A percentile compares a stretch with the other conserved stretches of the same genome.
Conservation (phyloP, 2,797 vertebrate genomes). For the Luscinia luscinia region DNA sequence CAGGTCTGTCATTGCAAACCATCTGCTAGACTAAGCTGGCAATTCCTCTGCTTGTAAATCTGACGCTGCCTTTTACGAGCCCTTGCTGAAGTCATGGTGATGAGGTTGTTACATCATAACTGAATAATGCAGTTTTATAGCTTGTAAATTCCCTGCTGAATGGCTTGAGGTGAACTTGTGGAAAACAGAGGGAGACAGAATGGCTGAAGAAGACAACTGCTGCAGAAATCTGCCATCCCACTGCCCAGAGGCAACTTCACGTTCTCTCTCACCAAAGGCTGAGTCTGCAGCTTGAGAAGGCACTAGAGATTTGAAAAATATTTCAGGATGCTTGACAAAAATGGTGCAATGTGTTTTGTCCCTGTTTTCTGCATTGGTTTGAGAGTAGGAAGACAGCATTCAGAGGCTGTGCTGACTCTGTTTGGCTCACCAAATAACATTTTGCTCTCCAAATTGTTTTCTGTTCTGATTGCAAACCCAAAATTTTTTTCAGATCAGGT, state of each 20-base stretch:
- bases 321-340: background rate
- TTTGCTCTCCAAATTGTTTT: background rate
- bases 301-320: background rate
- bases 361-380: background rate
- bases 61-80: conserved; percentile 15
- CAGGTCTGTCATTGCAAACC: background rate
- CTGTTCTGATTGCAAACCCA: background rate
- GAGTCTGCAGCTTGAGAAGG: background rate
- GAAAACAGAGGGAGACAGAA: conserved; percentile 2
- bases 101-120: conserved; percentile 57
- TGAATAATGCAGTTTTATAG: conserved; percentile 44
- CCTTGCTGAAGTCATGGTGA: conserved; percentile 45
- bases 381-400: background rate
- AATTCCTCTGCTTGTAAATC: conserved; percentile 21
- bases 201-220: background rate
- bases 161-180: background rate
- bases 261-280: background rate
- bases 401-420: background rate
- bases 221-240: background rate
- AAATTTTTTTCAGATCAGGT: background rate
- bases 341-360: background rate
- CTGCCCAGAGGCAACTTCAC: background rate
- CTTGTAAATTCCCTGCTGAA: conserved; percentile 34
- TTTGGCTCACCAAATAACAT: background rate
- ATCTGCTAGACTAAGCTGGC: background rate